Evolutionary conservation across 1,140 invertebrate genomes (phyloP).

Genomic region (Apis cerana): DNA sequence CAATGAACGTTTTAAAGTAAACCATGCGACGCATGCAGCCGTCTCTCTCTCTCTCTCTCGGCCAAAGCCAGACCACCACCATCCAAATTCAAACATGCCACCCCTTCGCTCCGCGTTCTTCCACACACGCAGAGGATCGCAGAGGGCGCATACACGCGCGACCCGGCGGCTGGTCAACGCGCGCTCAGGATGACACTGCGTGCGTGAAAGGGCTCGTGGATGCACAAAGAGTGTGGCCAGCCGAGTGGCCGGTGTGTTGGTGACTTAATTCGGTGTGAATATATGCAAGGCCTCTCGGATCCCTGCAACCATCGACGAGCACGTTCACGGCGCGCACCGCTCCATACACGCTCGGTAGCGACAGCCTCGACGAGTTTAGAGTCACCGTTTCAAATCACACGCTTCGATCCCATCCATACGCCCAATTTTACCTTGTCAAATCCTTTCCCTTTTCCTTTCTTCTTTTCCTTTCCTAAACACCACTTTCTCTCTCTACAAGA

Average conservation of each 20-base stretch:
- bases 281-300: constrained; percentile 65
- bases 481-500: no score
- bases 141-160: constrained; percentile 22
- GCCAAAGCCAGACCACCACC: constrained; percentile 62
- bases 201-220: constrained; percentile 65
- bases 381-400: no score
- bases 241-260: constrained; percentile 59
- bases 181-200: constrained; percentile 42
- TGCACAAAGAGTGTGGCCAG: constrained; percentile 68
- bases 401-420: no score
- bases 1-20: constrained; percentile 52
- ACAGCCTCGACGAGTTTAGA: constrained; percentile 34
- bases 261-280: constrained; percentile 73
- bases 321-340: constrained; percentile 52
- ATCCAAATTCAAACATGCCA: constrained; percentile 67
- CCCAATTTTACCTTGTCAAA: no score
- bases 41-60: not conserved
- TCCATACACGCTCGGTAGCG: constrained; percentile 34
- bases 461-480: no score
- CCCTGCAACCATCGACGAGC: constrained; percentile 52
- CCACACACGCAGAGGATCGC: constrained; percentile 51
- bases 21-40: constrained; percentile 60
- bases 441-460: no score
- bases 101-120: constrained; percentile 46
- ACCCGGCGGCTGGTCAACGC: constrained; percentile 40